Evolutionary conservation across 2,113 vertebrate genomes (phyloP), one percentile per base, ranked within the genome.

Genomic region (Tragelaphus buxtoni): DNA sequence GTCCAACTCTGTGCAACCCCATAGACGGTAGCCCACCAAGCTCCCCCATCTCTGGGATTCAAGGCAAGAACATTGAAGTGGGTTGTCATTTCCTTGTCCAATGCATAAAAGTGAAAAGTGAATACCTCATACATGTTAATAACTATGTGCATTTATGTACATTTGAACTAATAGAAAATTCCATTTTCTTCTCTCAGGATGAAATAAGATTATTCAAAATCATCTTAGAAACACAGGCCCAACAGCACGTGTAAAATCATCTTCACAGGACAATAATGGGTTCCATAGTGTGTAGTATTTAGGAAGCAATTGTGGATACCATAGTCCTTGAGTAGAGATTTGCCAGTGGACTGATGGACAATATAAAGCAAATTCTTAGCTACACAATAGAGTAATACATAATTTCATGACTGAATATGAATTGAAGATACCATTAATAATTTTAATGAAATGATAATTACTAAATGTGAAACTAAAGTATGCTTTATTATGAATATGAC

Each of bases 361-460:
- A 17, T 30, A 3, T 55, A 55, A 45, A 92, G 12, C 4, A 95
- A 80, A 47, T 79, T 83, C 32, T 7, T n/a, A 77, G 42, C 7
- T 35, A 93, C 32, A 74, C 24, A 93, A 83, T 49, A 22, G 12
- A 61, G 18, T 65, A 22, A 51, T 69, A 55, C 56, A 79, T 90
- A 96, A 82, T 90, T 92, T 95, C 26, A 74, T 96, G 63, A 90
- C 16, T 53, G 58, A 65, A 85, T 91, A 88, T 95, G 55, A 95
- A 89, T 81, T 65, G 81, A 16, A 82, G 5, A 32, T 93, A 81
- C 6, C 42, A 85, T 88, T 28, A 93, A 91, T 91, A 88, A 81
- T 76, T 81, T 10, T 91, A 93, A 92, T 82, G 22, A 80, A 90
- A 87, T 93, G 11, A 5, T 80, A 96, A 84, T 81, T 80, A 58